These are phyloP conservation scores for Asarcornis scutulata DNA, from an alignment of 2,113 vertebrate genomes.

Conservation along the genomic window DNA sequence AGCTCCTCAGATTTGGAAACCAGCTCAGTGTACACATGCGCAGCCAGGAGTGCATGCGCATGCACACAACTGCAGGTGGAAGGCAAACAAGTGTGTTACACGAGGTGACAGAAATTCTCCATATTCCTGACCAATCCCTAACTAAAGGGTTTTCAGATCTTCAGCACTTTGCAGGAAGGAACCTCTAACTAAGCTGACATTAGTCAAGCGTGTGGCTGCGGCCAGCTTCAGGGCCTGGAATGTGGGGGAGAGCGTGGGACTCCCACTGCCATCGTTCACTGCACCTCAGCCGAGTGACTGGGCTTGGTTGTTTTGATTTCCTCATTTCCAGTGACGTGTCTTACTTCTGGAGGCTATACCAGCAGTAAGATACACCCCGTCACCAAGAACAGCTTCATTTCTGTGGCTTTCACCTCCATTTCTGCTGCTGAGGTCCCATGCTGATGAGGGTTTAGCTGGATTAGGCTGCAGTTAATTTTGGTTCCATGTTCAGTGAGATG, in stretches of 20 bases:
- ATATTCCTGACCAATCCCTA: neutral
- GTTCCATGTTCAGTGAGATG: neutral
- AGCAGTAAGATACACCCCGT: neutral
- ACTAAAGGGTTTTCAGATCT: slow-evolving; percentile 21
- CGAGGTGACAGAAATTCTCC: slow-evolving; percentile 23
- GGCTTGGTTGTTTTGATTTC: neutral
- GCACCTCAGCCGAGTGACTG: neutral
- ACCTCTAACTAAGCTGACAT: slow-evolving; percentile 37
- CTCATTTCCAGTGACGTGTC: neutral
- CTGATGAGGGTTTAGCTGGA: neutral
- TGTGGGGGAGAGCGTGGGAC: neutral
- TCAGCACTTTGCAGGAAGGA: slow-evolving; percentile 1
- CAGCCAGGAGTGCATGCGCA: neutral
- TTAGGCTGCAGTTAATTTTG: neutral
- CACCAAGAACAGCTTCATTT: neutral
- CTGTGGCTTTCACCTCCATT: neutral
- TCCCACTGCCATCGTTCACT: rapidly evolving
- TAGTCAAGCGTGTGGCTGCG: neutral
- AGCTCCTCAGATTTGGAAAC: slow-evolving; percentile 42
- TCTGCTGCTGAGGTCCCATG: neutral
- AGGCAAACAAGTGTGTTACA: slow-evolving; percentile 26
- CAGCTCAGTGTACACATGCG: neutral
- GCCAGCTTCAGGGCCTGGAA: neutral
- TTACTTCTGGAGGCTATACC: neutral
- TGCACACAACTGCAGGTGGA: rapidly evolving